Conservation (phyloP, 2,797 vertebrate genomes). For the Phalloptychus januarius region DNA sequence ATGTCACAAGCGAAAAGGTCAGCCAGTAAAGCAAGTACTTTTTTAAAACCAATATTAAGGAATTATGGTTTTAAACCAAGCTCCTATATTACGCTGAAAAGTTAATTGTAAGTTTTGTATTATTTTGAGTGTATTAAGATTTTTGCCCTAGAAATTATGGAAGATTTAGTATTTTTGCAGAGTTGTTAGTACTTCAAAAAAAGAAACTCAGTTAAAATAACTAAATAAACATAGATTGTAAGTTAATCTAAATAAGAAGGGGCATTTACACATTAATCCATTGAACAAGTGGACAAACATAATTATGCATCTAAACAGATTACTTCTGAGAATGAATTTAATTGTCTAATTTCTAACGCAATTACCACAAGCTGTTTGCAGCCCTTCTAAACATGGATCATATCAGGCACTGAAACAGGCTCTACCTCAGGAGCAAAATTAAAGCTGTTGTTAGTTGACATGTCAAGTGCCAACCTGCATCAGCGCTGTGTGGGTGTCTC, state of each 20-base stretch:
- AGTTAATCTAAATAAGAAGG: neutral
- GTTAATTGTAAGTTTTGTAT: too few relatives aligned
- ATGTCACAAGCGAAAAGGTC: too few relatives aligned
- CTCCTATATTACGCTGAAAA: too few relatives aligned
- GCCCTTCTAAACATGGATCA: neutral
- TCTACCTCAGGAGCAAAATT: neutral
- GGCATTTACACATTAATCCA: neutral
- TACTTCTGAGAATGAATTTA: neutral
- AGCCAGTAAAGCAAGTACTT: too few relatives aligned
- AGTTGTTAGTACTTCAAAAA: neutral
- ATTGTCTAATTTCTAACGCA: neutral
- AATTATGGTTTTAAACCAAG: too few relatives aligned
- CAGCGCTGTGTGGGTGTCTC: slow-evolving; percentile 80
- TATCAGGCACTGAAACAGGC: neutral
- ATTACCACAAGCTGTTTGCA: neutral
- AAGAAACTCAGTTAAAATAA: neutral
- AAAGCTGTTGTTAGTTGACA: neutral
- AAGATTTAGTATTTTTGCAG: too few relatives aligned
- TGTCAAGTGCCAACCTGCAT: slow-evolving; percentile 79
- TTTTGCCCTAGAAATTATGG: too few relatives aligned
- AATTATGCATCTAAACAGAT: neutral
- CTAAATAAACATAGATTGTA: neutral
- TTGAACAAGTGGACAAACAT: neutral
- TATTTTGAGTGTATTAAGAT: too few relatives aligned
- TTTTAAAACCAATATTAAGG: too few relatives aligned